A percentile compares a stretch with the other conserved stretches of the same genome.
These are phyloP conservation scores for Chanos chanos DNA, from an alignment of 2,797 vertebrate genomes.

Conservation along the genomic window DNA sequence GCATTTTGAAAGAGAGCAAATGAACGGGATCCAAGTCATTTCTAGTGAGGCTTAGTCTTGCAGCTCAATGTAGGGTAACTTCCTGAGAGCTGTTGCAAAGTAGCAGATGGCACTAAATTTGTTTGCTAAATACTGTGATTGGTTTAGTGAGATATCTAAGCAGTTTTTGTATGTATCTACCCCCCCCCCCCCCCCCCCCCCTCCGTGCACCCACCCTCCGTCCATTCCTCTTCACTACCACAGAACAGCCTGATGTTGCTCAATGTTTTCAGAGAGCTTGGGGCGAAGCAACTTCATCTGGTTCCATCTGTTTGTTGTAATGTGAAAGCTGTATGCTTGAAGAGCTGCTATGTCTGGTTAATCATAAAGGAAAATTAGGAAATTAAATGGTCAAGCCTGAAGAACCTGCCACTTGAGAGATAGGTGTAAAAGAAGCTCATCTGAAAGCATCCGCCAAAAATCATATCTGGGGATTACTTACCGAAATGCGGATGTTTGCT, in stretches of 20 bases:
- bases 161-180: conserved; percentile 37
- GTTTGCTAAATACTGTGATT: conserved; percentile 71
- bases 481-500: too few relatives aligned
- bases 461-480: too few relatives aligned
- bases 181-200: conserved; percentile 40
- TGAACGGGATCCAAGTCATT: conserved; percentile 63
- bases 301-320: conserved; percentile 63
- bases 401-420: too few relatives aligned
- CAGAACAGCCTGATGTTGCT: conserved; percentile 58
- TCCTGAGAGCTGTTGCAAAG: conserved; percentile 51
- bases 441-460: too few relatives aligned
- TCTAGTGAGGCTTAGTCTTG: conserved; percentile 49
- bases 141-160: conserved; percentile 49
- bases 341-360: conserved; percentile 46
- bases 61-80: conserved; percentile 67
- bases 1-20: conserved; percentile 70
- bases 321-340: conserved; percentile 46
- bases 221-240: conserved; percentile 36
- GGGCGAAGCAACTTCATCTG: conserved; percentile 67
- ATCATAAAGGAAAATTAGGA: conserved; percentile 34
- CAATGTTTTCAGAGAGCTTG: conserved; percentile 64
- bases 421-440: too few relatives aligned
- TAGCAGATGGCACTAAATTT: conserved; percentile 69
- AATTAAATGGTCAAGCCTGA: too few relatives aligned
- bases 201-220: conserved; percentile 41